Conservation (phyloP, 2,797 vertebrate species). For the Toxotes lorentzi region DNA sequence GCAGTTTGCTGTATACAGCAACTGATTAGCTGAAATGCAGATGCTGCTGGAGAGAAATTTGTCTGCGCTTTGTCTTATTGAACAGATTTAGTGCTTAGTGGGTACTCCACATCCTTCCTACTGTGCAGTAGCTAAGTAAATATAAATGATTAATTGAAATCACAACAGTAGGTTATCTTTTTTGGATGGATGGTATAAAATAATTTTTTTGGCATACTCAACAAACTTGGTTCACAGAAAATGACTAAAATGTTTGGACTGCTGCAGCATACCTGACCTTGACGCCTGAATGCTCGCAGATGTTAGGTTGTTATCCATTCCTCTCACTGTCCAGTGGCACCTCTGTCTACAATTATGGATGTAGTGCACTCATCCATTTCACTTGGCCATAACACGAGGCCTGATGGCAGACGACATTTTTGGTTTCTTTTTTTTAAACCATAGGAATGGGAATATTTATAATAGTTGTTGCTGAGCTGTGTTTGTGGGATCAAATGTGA, state of each 20-base stretch:
- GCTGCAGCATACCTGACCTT: conserved; percentile 15
- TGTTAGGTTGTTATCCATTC: conserved; percentile 7
- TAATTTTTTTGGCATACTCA: not conserved
- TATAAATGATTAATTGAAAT: too few relatives aligned
- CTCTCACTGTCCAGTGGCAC: conserved; percentile 5
- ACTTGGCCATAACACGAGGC: not conserved
- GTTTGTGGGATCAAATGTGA: not conserved
- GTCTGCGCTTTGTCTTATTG: too few relatives aligned
- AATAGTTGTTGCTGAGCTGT: too few relatives aligned
- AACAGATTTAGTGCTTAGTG: not conserved
- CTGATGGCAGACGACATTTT: not conserved
- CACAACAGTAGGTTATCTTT: too few relatives aligned
- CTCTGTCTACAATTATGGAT: conserved; percentile 8
- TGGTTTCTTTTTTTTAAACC: not conserved
- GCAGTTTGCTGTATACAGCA: too few relatives aligned
- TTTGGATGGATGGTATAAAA: not conserved
- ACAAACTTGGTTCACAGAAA: too few relatives aligned
- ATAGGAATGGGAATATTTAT: not conserved
- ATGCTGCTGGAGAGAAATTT: too few relatives aligned
- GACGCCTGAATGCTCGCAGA: conserved; percentile 18
- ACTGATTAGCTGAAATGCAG: too few relatives aligned
- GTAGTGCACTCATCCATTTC: not conserved
- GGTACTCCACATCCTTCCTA: not conserved
- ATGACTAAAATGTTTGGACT: not conserved
- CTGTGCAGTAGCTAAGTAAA: too few relatives aligned